Conservation (phyloP, 2,888 invertebrate genomes). For the Cylloceria caligata region DNA sequence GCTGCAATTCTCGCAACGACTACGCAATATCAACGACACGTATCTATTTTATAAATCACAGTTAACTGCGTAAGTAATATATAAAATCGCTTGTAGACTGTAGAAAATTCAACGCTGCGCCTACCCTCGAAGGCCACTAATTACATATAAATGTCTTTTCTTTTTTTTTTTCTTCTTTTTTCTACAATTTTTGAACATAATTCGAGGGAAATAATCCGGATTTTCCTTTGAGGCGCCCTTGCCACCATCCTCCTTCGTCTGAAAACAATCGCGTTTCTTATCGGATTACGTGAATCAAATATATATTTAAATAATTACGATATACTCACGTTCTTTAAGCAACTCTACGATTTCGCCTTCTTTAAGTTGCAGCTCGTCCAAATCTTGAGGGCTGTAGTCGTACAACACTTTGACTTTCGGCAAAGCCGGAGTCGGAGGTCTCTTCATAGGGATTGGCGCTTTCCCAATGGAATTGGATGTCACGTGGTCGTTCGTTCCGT, state of each 20-base stretch:
- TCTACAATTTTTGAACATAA: slow-evolving; percentile 86
- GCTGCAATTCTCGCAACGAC: slow-evolving; percentile 7
- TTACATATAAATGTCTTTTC: slow-evolving; percentile 41
- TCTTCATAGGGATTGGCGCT: slow-evolving; percentile 81
- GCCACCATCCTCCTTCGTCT: slow-evolving; percentile 91
- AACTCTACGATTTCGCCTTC: slow-evolving; percentile 88
- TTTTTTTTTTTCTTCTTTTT: not conserved
- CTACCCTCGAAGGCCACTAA: slow-evolving; percentile 56
- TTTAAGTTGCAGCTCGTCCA: slow-evolving; percentile 88
- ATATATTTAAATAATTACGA: too few relatives aligned
- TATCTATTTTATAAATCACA: slow-evolving; percentile 50
- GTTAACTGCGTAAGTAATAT: slow-evolving; percentile 47
- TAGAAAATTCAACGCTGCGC: slow-evolving; percentile 44
- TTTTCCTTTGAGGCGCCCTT: slow-evolving; percentile 86
- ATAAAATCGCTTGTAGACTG: slow-evolving; percentile 47
- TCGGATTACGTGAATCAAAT: not conserved
- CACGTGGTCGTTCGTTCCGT: slow-evolving; percentile 46
- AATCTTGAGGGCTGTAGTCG: slow-evolving; percentile 88
- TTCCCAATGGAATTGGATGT: slow-evolving; percentile 27
- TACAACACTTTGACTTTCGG: slow-evolving; percentile 86
- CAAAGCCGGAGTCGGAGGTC: slow-evolving; percentile 81
- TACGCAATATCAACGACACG: slow-evolving; percentile 30
- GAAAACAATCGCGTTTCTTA: slow-evolving; percentile 57
- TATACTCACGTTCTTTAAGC: slow-evolving; percentile 86
- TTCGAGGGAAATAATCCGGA: slow-evolving; percentile 89